Evolutionary conservation across 2,797 vertebrate species (phyloP), one percentile per base, ranked within the genome.

Genomic region (Lateolabrax maculatus): DNA sequence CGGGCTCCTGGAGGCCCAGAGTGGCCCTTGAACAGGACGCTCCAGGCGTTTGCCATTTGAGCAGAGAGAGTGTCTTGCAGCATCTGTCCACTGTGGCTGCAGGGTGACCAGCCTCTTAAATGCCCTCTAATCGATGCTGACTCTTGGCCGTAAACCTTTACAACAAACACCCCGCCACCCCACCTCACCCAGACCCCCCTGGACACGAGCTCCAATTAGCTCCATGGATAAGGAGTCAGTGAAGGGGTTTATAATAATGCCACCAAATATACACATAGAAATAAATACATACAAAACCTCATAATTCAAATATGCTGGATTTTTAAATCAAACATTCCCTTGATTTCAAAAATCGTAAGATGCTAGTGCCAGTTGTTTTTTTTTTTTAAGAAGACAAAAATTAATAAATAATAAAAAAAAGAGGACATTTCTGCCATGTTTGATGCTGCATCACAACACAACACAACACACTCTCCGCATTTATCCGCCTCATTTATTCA

Each of bases 101-200:
- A 41, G 81, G 57, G 21, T 53, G 81, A 84, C 37, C 82, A 52
- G 81, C 29, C 71, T 51, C 75, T 71, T 93, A 93, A 96, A 94
- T 93, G 94, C 77, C 90, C 89, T 92, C 92, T 96, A 95, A 97
- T 97, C 94, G 95, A 96, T 96, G 93, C 91, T 93, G 95, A 96
- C 95, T 96, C 94, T 94, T 90, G 88, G 94, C 93, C 93, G 96
- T 97, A 96, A 96, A 97, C 87, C 96, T 97, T 97, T 92, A 94
- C 94, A 96, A 94, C 94, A 91, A 90, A 91, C 88, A 92, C 93
- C 93, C 92, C 90, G 83, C 16, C 23, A 86, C 81, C 86, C 85
- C 84, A 62, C 91, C 87, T 92, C 93, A 93, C 92, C 89, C 84
- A 9, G 0, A 16, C 89, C 55, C 64, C 86, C 90, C 89, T 87